Conservation (phyloP, 2,113 vertebrate genomes). For the Phyllostomus discolor region DNA sequence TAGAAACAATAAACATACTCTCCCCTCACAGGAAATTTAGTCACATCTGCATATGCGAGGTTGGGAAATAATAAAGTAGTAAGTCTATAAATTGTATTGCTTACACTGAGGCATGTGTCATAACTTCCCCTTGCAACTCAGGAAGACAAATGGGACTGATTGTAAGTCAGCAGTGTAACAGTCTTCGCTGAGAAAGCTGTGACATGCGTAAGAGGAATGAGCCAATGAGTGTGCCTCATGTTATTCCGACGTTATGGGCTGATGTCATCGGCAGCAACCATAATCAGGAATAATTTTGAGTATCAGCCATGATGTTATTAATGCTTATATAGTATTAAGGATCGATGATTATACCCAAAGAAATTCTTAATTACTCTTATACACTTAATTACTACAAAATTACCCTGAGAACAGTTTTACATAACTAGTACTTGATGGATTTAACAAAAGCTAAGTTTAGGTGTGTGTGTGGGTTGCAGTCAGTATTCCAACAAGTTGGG, state of each 20-base stretch:
- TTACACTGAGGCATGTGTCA: background rate
- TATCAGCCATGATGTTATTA: slow-evolving; percentile 11
- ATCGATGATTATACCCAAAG: background rate
- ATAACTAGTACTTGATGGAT: slow-evolving; percentile 46
- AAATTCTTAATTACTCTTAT: background rate
- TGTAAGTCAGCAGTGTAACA: slow-evolving; percentile 6
- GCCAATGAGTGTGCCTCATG: background rate
- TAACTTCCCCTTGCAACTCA: background rate
- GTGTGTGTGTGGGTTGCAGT: background rate
- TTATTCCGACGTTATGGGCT: background rate
- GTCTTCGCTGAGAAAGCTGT: background rate
- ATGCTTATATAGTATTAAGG: background rate
- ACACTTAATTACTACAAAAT: slow-evolving; percentile 54
- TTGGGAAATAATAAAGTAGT: slow-evolving; percentile 51
- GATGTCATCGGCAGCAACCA: background rate
- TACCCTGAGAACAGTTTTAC: slow-evolving; percentile 39
- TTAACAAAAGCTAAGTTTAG: slow-evolving; percentile 52
- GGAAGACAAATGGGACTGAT: slow-evolving; percentile 21
- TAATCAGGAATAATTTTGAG: slow-evolving; percentile 28
- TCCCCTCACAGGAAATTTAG: slow-evolving; percentile 53
- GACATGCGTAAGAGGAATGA: slow-evolving; percentile 7
- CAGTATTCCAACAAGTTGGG: background rate
- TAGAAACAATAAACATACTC: slow-evolving; percentile 55
- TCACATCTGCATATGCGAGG: background rate
- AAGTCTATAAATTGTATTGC: slow-evolving; percentile 27